Evolutionary conservation across 2,888 invertebrate species (phyloP).

Genomic region (Acrobasis repandana): DNA sequence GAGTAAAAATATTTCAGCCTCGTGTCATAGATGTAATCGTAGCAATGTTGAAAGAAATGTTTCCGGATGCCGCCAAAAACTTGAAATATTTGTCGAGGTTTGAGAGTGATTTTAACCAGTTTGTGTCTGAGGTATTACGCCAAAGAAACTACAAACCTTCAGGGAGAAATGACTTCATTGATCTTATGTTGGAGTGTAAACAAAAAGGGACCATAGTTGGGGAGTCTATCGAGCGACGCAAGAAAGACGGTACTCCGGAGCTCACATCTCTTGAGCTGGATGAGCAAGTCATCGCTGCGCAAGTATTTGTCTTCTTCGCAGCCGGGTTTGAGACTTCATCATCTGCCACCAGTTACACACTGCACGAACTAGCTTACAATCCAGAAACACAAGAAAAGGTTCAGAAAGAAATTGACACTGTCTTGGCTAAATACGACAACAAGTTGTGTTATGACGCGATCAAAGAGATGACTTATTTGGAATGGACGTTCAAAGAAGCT

Average conservation of each 20-base stretch:
- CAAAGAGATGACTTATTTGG: conserved; percentile 12
- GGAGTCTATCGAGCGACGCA: conserved; percentile 43
- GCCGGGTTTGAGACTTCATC: conserved; percentile 65
- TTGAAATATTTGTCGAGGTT: conserved; percentile 46
- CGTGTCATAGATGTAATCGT: conserved; percentile 38
- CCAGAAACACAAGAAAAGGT: conserved; percentile 13
- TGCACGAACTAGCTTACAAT: conserved; percentile 7
- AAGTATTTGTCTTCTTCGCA: conserved; percentile 45
- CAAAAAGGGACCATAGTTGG: conserved; percentile 42
- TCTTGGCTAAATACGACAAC: conserved; percentile 7
- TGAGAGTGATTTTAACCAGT: conserved; percentile 45
- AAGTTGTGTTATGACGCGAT: conserved; percentile 11
- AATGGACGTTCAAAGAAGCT: conserved; percentile 8
- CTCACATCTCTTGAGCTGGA: conserved; percentile 29
- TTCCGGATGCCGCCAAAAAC: conserved; percentile 48
- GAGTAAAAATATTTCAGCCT: conserved; percentile 46
- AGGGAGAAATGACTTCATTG: conserved; percentile 47
- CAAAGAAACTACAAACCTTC: conserved; percentile 4
- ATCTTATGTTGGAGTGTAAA: conserved; percentile 49
- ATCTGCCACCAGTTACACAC: conserved; percentile 43
- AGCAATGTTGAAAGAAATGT: conserved; percentile 45
- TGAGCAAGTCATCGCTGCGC: conserved; percentile 33
- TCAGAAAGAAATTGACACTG: conserved; percentile 9
- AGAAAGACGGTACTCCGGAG: conserved; percentile 40
- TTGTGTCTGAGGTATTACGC: background rate